phyloP scores from a whole-genome alignment of 2,888 invertebrate species.

The Epicampocera succincta region DNA sequence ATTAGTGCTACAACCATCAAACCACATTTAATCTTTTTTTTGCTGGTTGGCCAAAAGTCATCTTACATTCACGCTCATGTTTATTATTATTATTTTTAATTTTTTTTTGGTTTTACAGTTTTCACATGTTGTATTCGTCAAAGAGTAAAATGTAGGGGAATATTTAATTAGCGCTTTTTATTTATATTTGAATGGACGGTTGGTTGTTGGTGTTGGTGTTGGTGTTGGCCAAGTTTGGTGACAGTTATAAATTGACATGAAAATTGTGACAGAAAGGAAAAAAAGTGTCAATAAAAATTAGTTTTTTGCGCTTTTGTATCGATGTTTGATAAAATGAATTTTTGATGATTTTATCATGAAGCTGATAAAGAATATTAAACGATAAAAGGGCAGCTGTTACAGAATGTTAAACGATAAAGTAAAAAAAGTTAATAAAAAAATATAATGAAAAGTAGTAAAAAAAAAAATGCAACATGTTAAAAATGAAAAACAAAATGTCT shows the following conservation, averaged over 20 bases:
- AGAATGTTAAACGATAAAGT: neutral
- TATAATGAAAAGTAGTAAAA: too few species aligned
- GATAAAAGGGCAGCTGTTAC: too few species aligned
- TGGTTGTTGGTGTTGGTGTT: constrained; percentile 6
- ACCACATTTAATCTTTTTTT: constrained; percentile 29
- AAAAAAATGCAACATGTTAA: too few species aligned
- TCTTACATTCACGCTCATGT: constrained; percentile 7
- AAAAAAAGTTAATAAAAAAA: neutral
- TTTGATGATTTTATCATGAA: neutral
- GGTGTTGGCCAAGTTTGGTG: constrained; percentile 15
- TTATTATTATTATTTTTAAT: neutral
- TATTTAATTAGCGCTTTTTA: constrained; percentile 35
- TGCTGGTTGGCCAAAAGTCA: constrained; percentile 38
- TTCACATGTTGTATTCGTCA: constrained; percentile 11
- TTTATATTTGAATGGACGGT: neutral
- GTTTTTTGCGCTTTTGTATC: neutral
- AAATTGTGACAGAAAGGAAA: neutral
- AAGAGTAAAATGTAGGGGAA: constrained; percentile 10
- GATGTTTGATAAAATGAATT: neutral
- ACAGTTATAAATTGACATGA: constrained; percentile 27
- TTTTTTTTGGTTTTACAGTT: neutral
- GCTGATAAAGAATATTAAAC: neutral
- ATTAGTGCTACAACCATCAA: constrained; percentile 44
- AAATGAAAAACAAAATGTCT: too few species aligned
- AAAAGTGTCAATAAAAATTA: neutral